Evolutionary conservation across 2,797 vertebrate species (phyloP).

Genomic region (Simalia tracyae): DNA sequence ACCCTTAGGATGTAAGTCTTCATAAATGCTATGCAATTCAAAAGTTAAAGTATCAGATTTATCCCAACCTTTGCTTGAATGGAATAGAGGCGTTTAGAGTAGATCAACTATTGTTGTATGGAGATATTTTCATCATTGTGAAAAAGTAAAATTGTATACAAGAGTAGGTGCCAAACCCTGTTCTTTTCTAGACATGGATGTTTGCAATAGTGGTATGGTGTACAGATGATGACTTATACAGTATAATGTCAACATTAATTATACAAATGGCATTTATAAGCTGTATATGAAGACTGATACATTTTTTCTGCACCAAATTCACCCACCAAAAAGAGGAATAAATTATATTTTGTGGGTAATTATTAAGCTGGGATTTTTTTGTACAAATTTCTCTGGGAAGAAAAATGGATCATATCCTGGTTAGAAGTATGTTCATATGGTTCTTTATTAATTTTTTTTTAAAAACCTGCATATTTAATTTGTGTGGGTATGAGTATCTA

Average conservation of each 20-base stretch:
- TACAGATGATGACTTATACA: constrained; percentile 36
- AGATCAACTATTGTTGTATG: neutral
- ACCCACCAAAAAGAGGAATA: rapidly evolving
- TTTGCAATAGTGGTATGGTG: constrained; percentile 33
- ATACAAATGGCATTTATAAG: neutral
- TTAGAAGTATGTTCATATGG: neutral
- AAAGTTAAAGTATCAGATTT: neutral
- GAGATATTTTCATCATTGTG: constrained; percentile 23
- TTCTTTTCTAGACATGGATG: constrained; percentile 48
- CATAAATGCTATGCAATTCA: neutral
- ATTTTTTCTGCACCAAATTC: neutral
- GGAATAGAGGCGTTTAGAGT: constrained; percentile 31
- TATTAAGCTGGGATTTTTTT: constrained; percentile 22
- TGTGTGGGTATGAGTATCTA: neutral
- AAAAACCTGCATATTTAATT: neutral
- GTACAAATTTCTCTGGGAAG: constrained; percentile 7
- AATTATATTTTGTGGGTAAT: constrained; percentile 15
- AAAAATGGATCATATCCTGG: neutral
- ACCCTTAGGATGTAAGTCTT: neutral
- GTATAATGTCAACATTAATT: constrained; percentile 61
- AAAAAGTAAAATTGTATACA: constrained; percentile 26
- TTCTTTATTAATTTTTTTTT: constrained; percentile 28
- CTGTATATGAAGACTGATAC: neutral
- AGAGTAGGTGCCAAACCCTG: constrained; percentile 48
- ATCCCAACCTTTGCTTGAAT: constrained; percentile 8